Conservation (phyloP, 2,888 invertebrate genomes). For the Tiliacea citrago region DNA sequence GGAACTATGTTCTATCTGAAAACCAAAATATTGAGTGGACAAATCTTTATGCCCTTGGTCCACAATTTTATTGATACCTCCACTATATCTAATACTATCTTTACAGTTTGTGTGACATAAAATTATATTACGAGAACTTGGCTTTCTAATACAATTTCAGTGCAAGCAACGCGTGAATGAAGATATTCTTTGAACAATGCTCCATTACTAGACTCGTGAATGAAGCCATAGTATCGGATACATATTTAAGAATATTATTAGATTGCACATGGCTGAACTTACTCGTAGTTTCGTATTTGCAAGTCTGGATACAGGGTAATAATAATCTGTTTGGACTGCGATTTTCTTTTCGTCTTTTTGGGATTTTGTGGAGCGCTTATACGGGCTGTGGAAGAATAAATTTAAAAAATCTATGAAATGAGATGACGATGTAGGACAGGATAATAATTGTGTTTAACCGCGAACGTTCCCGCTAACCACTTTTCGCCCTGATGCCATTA, state of each 20-base stretch:
- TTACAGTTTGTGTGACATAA: not conserved
- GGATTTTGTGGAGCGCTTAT: not conserved
- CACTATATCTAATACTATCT: not conserved
- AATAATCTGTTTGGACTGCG: not conserved
- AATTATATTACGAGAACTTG: conserved; percentile 1
- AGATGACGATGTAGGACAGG: not conserved
- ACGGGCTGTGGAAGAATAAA: not conserved
- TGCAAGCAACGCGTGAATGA: conserved; percentile 28
- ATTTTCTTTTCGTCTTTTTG: conserved; percentile 15
- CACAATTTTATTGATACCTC: not conserved
- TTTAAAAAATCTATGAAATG: not conserved
- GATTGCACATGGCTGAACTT: conserved; percentile 24
- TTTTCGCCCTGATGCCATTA: not conserved
- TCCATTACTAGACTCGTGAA: conserved; percentile 47
- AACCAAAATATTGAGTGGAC: not conserved
- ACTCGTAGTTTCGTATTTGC: conserved; percentile 3
- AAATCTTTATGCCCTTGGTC: not conserved
- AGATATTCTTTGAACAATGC: conserved; percentile 51
- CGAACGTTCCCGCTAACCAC: not conserved
- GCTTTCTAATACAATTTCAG: conserved; percentile 41
- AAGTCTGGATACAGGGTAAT: not conserved
- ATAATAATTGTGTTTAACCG: not conserved
- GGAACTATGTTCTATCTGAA: not conserved
- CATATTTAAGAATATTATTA: conserved; percentile 44
- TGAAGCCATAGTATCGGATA: conserved; percentile 39